Conservation (phyloP, 2,113 vertebrate species). For the Malurus alboscapulatus region DNA sequence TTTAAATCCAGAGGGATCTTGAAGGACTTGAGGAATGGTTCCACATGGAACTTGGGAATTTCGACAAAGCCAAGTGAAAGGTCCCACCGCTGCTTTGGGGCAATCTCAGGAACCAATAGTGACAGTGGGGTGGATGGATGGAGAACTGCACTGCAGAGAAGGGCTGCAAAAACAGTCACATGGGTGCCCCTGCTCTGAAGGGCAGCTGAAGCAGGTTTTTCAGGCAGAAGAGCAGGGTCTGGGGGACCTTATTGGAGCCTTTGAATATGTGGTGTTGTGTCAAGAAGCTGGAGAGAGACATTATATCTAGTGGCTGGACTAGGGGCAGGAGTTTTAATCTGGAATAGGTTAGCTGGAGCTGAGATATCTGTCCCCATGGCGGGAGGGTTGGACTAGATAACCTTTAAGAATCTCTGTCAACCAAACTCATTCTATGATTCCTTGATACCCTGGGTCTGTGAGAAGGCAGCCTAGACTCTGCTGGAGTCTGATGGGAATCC, state of each 20-base stretch:
- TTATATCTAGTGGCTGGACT: background rate
- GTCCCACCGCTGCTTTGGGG: background rate
- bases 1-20: background rate
- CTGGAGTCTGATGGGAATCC: no score
- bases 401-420: background rate
- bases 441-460: background rate
- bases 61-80: background rate
- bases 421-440: background rate
- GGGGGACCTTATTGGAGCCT: background rate
- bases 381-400: background rate
- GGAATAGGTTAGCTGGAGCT: background rate
- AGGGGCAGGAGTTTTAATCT: background rate
- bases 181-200: background rate
- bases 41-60: background rate
- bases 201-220: background rate
- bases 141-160: background rate
- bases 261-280: rapidly evolving
- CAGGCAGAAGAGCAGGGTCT: no score
- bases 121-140: background rate
- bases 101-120: background rate
- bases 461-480: background rate
- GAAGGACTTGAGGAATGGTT: background rate
- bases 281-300: background rate
- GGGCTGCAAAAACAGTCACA: background rate
- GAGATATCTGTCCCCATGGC: background rate